Evolutionary conservation across 1,140 invertebrate genomes (phyloP).

Genomic region (Drosophila ohnishii): DNA sequence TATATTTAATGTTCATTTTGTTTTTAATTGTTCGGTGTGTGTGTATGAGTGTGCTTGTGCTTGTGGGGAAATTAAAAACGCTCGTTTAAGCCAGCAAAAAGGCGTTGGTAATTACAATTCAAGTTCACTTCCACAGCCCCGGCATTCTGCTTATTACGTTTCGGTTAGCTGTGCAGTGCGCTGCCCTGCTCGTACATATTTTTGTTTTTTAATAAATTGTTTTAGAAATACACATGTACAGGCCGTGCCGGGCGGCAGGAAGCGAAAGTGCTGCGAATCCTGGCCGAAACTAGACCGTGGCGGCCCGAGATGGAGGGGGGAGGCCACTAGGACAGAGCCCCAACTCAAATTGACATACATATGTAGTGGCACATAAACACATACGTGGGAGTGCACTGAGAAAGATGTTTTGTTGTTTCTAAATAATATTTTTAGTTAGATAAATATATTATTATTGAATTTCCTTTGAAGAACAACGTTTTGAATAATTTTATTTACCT

Average conservation of each 20-base stretch:
- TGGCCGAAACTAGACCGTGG: constrained; percentile 59
- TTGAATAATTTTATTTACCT: no score
- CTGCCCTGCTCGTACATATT: constrained; percentile 33
- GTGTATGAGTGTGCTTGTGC: constrained; percentile 6
- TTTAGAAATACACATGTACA: constrained; percentile 44
- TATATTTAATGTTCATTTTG: constrained; percentile 65
- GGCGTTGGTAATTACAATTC: constrained; percentile 76
- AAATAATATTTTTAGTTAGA: neutral
- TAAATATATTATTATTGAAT: no score
- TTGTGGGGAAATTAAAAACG: constrained; percentile 63
- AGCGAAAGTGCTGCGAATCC: constrained; percentile 20
- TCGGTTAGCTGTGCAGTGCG: constrained; percentile 13
- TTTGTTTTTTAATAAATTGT: constrained; percentile 74
- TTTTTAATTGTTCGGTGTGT: constrained; percentile 49
- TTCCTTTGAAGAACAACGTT: no score
- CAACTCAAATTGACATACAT: constrained; percentile 66
- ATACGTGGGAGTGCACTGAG: neutral
- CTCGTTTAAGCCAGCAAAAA: constrained; percentile 49
- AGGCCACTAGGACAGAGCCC: constrained; percentile 41
- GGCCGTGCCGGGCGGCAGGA: constrained; percentile 27
- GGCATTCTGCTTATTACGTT: constrained; percentile 49
- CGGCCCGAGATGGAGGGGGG: neutral
- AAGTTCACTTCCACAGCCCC: constrained; percentile 65
- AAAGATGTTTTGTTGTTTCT: neutral
- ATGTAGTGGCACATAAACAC: constrained; percentile 33